Evolutionary conservation across 1,140 invertebrate species (phyloP).

Genomic region (Aphaenogaster floridana): DNA sequence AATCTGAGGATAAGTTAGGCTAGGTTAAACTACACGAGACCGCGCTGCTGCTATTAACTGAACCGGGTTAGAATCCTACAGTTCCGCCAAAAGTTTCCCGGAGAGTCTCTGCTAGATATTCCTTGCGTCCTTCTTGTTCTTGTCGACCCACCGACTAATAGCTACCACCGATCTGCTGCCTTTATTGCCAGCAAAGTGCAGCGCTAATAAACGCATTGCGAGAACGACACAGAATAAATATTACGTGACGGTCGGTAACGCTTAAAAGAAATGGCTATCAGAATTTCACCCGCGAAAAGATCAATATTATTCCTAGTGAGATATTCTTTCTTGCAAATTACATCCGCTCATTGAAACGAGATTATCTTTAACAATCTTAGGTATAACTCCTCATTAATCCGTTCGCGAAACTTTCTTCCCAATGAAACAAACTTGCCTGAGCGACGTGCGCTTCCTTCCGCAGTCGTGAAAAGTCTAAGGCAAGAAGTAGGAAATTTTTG

Average conservation of each 20-base stretch:
- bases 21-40: constrained; percentile 77
- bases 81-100: constrained; percentile 73
- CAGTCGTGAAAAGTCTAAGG: constrained; percentile 45
- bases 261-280: not conserved
- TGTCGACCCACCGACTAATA: constrained; percentile 10
- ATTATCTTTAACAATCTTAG: constrained; percentile 23
- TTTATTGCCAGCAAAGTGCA: constrained; percentile 4
- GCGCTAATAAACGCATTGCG: not conserved
- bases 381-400: constrained; percentile 45
- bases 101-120: constrained; percentile 61
- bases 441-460: constrained; percentile 44
- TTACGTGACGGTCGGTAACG: not conserved
- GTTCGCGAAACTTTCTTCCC: constrained; percentile 47
- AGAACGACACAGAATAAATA: not conserved
- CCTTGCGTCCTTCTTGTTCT: constrained; percentile 33
- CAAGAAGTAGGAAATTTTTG: constrained; percentile 48
- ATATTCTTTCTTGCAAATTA: constrained; percentile 13
- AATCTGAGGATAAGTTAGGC: constrained; percentile 79
- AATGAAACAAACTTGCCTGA: constrained; percentile 49
- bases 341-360: constrained; percentile 23
- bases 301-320: constrained; percentile 15
- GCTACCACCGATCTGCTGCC: not conserved
- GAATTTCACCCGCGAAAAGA: not conserved
- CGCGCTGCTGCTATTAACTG: constrained; percentile 75
- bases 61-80: constrained; percentile 73